Percentiles rank a stretch among this genome's conserved stretches.
Evolutionary conservation across 2,797 vertebrate genomes (phyloP).

Genomic region (Syngnathus acus): DNA sequence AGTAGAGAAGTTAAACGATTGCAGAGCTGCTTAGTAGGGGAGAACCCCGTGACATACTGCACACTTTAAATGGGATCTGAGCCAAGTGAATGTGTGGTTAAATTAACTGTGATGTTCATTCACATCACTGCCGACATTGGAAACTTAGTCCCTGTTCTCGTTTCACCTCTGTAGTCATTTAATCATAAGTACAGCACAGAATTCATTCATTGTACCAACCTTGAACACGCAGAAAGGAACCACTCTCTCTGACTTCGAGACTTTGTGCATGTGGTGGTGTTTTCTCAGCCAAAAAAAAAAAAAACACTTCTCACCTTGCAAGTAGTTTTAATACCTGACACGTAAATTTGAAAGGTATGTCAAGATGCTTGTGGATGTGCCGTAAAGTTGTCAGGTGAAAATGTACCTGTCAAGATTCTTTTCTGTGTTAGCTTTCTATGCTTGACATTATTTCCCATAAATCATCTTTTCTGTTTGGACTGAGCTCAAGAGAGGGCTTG

Average conservation of each 20-base stretch:
- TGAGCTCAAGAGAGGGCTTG: conserved; percentile 39
- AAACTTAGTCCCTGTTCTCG: conserved; percentile 45
- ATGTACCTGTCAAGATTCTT: conserved; percentile 61
- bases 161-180: conserved; percentile 36
- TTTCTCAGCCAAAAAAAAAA: neutral
- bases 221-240: neutral
- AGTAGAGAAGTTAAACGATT: conserved; percentile 58
- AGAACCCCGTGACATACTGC: conserved; percentile 50
- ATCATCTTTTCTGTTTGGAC: conserved; percentile 64
- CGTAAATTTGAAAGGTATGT: conserved; percentile 14
- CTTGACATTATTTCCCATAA: conserved; percentile 63
- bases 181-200: conserved; percentile 5
- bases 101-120: conserved; percentile 53
- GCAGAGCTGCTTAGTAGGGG: conserved; percentile 48
- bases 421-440: conserved; percentile 63
- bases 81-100: conserved; percentile 51
- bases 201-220: neutral
- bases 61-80: conserved; percentile 54
- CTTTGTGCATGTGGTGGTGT: conserved; percentile 17
- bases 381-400: conserved; percentile 47
- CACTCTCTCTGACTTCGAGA: neutral
- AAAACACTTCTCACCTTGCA: conserved; percentile 22
- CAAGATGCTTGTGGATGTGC: conserved; percentile 2
- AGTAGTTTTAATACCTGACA: conserved; percentile 8
- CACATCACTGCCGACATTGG: conserved; percentile 44